A percentile compares a stretch with the other conserved stretches of the same genome.
These are phyloP conservation scores for Sesia apiformis DNA, from an alignment of 2,888 invertebrate species.

Conservation along the genomic window DNA sequence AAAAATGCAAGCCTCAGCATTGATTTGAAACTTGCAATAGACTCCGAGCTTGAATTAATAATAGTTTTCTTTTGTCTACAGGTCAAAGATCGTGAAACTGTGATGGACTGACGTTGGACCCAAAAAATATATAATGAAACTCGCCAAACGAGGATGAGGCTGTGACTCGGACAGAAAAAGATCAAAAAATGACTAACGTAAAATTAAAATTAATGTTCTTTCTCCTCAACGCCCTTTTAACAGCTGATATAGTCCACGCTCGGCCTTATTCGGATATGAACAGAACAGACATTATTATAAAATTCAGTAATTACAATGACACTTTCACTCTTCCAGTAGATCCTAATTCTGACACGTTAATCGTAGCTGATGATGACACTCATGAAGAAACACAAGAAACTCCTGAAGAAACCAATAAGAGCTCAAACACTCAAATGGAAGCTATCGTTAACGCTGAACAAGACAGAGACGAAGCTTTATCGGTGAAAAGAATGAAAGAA, in stretches of 20 bases:
- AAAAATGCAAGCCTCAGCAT: too few relatives aligned
- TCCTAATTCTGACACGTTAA: slow-evolving; percentile 54
- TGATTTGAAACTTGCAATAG: too few relatives aligned
- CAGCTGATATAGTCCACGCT: slow-evolving; percentile 52
- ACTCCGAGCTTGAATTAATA: neutral
- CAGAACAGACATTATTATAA: slow-evolving; percentile 36
- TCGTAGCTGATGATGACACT: slow-evolving; percentile 43
- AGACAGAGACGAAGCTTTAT: slow-evolving; percentile 49
- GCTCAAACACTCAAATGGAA: slow-evolving; percentile 48
- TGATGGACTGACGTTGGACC: neutral
- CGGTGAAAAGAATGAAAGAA: slow-evolving; percentile 36
- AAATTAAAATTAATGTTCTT: slow-evolving; percentile 67
- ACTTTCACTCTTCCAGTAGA: slow-evolving; percentile 55
- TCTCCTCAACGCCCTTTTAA: slow-evolving; percentile 48
- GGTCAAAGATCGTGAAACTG: neutral
- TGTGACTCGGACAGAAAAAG: neutral
- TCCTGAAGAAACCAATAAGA: slow-evolving; percentile 42
- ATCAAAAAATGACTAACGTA: slow-evolving; percentile 55
- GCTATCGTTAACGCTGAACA: slow-evolving; percentile 56
- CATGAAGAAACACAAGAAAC: slow-evolving; percentile 11
- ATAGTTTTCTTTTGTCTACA: neutral
- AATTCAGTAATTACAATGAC: slow-evolving; percentile 37
- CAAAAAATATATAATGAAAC: neutral
- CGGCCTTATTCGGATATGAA: slow-evolving; percentile 41
- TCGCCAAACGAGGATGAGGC: neutral